Evolutionary conservation across 2,113 vertebrate species (phyloP).

Genomic region (Oreochromis spilurus): DNA sequence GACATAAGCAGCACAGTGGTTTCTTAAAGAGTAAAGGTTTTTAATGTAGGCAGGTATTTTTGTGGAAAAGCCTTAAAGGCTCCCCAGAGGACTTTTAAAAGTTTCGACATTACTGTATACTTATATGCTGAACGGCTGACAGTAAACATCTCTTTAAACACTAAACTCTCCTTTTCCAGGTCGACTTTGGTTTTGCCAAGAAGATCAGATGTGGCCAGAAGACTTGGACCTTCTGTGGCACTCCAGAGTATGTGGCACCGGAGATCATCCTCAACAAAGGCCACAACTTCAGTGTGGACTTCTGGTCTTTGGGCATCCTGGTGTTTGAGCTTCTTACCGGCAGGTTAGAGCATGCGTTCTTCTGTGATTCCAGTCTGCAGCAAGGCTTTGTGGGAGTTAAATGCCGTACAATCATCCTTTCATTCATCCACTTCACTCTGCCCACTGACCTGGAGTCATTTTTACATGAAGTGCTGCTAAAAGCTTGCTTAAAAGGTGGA

Average conservation of each 20-base stretch:
- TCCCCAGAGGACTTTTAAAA: not conserved
- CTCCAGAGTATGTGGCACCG: constrained; percentile 91
- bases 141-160: not conserved
- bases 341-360: constrained; percentile 69
- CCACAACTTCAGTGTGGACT: constrained; percentile 90
- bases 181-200: constrained; percentile 96
- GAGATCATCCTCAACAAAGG: constrained; percentile 94
- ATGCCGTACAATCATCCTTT: not conserved
- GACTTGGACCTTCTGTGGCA: constrained; percentile 95
- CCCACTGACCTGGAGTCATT: not conserved
- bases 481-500: not conserved
- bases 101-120: accelerated
- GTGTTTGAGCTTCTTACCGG: constrained; percentile 91
- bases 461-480: accelerated
- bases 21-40: not conserved
- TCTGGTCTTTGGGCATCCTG: constrained; percentile 92
- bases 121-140: not conserved
- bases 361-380: not conserved
- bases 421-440: not conserved
- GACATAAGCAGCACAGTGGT: not conserved
- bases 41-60: not conserved
- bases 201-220: constrained; percentile 87
- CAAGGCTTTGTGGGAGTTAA: not conserved
- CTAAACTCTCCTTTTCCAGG: constrained; percentile 62
- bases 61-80: not conserved